Base-by-base conservation (phyloP, 2,888 invertebrate species). In the Hecatera dysodea region DNA sequence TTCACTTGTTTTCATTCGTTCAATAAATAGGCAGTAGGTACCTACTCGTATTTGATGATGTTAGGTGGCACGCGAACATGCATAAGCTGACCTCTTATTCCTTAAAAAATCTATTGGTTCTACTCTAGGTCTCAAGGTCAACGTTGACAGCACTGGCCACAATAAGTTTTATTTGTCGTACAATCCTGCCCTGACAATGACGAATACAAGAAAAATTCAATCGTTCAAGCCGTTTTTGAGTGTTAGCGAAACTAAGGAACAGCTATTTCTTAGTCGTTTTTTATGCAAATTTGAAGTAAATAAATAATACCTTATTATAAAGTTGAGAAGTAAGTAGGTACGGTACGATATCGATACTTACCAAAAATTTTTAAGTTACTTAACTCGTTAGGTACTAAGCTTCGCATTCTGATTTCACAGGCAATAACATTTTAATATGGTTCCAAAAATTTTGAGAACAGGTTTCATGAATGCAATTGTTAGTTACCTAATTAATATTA, bases 1-100 rank as follows among this genome's bases (percentile, higher is more conserved):
- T 66, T 53, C 42, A 24, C 24, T 22, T 39, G 53, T 29, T 56
- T 56, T 65, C 48, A 33, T 48, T 50, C 33, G 24, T 44, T 53
- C 52, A 36, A 39, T 46, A 39, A 44, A n/a, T 46, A 39, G 12
- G 27, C 53, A 29, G 19, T 27, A 36, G 19, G 29, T 0, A 44
- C 44, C 8, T 39, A 5, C 39, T 70, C n/a, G 36, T n/a, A n/a
- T n/a, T n/a, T n/a, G 22, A 7, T 7, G 12, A 55, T 8, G 11
- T 17, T n/a, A 9, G 11, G 11, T n/a, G 5, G 29, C 50, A 29
- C 29, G 29, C 29, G 19, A 29, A 11, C n/a, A n/a, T 7, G n/a
- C n/a, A n/a, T 12, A 12, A 33, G n/a, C 33, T 33, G 33, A n/a
- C n/a, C 33, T n/a, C 12, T 33, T 55, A 53, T 33, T n/a, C 11